A percentile compares a stretch with the other conserved stretches of the same genome.
phyloP scores from a whole-genome alignment of 2,888 invertebrate genomes.

The Diarsia brunnea region DNA sequence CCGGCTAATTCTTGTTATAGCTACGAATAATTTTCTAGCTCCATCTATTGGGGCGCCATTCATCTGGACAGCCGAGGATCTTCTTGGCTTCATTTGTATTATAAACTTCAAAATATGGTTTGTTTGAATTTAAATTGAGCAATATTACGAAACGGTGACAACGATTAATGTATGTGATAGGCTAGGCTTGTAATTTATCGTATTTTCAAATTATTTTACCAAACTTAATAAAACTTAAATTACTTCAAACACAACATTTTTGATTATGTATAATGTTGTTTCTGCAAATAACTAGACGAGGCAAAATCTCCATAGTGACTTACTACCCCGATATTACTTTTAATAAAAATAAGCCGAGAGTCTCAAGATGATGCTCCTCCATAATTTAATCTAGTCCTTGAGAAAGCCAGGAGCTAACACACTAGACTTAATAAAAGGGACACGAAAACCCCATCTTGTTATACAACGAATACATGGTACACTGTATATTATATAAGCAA shows the following conservation, averaged over 20 bases:
- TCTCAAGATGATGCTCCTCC: conserved; percentile 12
- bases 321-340: neutral
- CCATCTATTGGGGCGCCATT: conserved; percentile 29
- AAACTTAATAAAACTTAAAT: neutral
- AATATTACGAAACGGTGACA: neutral
- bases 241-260: neutral
- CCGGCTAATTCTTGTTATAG: conserved; percentile 57
- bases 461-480: neutral
- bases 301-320: neutral
- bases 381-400: conserved; percentile 32
- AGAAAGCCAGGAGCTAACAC: neutral
- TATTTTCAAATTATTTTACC: too few relatives aligned
- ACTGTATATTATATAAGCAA: neutral
- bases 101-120: neutral
- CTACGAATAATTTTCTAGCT: conserved; percentile 51
- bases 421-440: conserved; percentile 26
- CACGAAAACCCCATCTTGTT: conserved; percentile 14
- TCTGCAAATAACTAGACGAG: neutral
- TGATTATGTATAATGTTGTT: neutral
- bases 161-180: neutral
- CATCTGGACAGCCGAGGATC: neutral
- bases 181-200: neutral
- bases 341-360: conserved; percentile 7
- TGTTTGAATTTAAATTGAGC: neutral
- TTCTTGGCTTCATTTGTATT: neutral